Evolutionary conservation across 2,888 invertebrate genomes (phyloP).

Genomic region (Drosophila meridiana): DNA sequence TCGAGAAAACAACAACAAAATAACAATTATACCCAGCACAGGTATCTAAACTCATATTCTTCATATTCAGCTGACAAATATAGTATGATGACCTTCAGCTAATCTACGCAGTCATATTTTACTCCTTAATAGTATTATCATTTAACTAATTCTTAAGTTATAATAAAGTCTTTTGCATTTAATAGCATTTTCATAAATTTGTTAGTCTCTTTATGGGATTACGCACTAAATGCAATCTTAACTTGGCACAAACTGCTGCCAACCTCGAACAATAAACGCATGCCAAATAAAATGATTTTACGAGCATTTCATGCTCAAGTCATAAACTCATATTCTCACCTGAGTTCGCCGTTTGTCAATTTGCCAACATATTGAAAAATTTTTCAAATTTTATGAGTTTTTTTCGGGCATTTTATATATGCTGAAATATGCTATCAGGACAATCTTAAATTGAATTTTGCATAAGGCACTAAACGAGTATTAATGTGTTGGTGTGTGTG

Average conservation of each 20-base stretch:
- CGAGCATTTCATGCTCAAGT: conserved; percentile 20
- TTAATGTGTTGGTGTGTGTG: conserved; percentile 5
- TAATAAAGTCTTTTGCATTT: background rate
- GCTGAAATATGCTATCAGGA: conserved; percentile 17
- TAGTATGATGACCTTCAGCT: no score
- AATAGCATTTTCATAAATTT: background rate
- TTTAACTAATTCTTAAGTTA: background rate
- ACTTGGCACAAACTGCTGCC: background rate
- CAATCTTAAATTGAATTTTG: conserved; percentile 69
- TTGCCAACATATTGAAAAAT: conserved; percentile 62
- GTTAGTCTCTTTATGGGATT: background rate
- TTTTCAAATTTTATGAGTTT: conserved; percentile 65
- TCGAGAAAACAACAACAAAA: no score
- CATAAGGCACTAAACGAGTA: conserved; percentile 41
- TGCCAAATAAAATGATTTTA: conserved; percentile 3
- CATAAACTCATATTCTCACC: conserved; percentile 55
- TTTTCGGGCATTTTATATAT: conserved; percentile 38
- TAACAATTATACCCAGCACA: no score
- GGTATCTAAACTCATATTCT: background rate
- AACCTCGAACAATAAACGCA: background rate
- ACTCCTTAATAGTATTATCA: background rate
- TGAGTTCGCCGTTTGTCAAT: conserved; percentile 14
- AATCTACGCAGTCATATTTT: background rate
- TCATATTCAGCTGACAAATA: background rate
- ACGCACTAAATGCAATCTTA: background rate